Evolutionary conservation across 2,888 invertebrate genomes (phyloP).

Genomic region (Dorcus parallelipipedus): DNA sequence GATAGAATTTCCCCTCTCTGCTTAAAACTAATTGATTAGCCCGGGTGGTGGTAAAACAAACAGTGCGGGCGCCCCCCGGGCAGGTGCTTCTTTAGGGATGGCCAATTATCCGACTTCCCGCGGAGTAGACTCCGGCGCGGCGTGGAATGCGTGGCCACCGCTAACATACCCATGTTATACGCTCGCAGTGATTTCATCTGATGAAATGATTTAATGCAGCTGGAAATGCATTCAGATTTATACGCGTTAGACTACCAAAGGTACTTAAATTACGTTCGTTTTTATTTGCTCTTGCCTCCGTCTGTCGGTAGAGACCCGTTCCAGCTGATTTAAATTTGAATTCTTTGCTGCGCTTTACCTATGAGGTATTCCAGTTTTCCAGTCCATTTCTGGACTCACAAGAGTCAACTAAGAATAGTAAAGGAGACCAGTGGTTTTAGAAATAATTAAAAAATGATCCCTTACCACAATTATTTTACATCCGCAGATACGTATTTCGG

Average conservation of each 20-base stretch:
- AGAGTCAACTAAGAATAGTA: too few species aligned
- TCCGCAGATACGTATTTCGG: too few species aligned
- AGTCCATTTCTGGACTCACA: too few species aligned
- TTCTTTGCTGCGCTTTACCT: too few species aligned
- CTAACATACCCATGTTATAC: slow-evolving; percentile 15
- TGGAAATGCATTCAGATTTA: slow-evolving; percentile 15
- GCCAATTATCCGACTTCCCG: slow-evolving; percentile 42
- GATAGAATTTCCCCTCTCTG: slow-evolving; percentile 17
- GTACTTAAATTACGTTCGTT: too few species aligned
- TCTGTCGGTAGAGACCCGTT: too few species aligned
- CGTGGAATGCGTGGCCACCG: slow-evolving; percentile 35
- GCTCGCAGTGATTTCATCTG: slow-evolving; percentile 23
- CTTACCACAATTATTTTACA: too few species aligned
- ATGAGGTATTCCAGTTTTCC: too few species aligned
- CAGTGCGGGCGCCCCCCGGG: slow-evolving; percentile 37
- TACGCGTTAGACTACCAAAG: neutral
- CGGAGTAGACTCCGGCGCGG: slow-evolving; percentile 38
- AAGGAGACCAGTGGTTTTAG: too few species aligned
- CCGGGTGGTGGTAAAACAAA: slow-evolving; percentile 35
- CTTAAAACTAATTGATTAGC: slow-evolving; percentile 28
- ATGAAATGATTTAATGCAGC: slow-evolving; percentile 26
- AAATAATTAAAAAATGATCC: too few species aligned
- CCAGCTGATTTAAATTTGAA: too few species aligned
- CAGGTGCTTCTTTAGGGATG: slow-evolving; percentile 40
- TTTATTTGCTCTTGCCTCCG: too few species aligned